Percentiles rank a stretch among this genome's conserved stretches.
Conservation (phyloP, 1,140 invertebrate species). For the Himalopsyche phryganea region DNA sequence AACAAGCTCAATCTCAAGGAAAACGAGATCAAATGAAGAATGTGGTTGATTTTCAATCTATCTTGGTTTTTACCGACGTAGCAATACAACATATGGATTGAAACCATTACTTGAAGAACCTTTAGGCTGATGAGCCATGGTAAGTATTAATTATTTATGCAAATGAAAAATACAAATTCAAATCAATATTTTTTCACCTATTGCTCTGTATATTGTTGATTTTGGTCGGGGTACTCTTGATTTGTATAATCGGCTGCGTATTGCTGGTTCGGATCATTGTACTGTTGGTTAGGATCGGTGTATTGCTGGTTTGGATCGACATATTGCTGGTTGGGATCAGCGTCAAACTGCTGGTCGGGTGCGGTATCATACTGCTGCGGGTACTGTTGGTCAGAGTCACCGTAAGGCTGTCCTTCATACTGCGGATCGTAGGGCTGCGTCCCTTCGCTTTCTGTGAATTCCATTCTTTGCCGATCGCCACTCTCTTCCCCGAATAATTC, state of each 20-base stretch:
- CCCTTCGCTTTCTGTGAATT: background rate
- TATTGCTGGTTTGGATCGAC: slow-evolving; percentile 28
- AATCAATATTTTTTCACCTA: too few species aligned
- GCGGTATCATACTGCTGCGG: slow-evolving; percentile 3
- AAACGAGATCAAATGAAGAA: too few species aligned
- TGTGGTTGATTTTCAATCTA: too few species aligned
- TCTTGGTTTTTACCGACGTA: too few species aligned
- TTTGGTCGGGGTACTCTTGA: background rate
- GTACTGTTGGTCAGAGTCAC: too few species aligned
- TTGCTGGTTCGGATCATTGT: slow-evolving; percentile 24
- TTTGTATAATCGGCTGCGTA: slow-evolving; percentile 10
- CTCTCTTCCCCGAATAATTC: background rate
- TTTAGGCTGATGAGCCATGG: too few species aligned
- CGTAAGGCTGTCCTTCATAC: background rate
- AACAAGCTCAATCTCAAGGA: too few species aligned
- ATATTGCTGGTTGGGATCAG: slow-evolving; percentile 16
- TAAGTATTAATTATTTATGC: too few species aligned
- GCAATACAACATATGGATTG: too few species aligned
- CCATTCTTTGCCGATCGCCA: background rate
- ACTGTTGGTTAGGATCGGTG: slow-evolving; percentile 20
- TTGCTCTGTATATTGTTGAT: background rate
- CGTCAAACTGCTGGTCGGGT: slow-evolving; percentile 1
- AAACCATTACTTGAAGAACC: too few species aligned
- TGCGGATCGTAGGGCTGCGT: background rate
- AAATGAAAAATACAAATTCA: too few species aligned